A percentile compares a stretch with the other conserved stretches of the same genome.
Conservation (phyloP, 1,140 invertebrate species). For the Anastrepha obliqua region DNA sequence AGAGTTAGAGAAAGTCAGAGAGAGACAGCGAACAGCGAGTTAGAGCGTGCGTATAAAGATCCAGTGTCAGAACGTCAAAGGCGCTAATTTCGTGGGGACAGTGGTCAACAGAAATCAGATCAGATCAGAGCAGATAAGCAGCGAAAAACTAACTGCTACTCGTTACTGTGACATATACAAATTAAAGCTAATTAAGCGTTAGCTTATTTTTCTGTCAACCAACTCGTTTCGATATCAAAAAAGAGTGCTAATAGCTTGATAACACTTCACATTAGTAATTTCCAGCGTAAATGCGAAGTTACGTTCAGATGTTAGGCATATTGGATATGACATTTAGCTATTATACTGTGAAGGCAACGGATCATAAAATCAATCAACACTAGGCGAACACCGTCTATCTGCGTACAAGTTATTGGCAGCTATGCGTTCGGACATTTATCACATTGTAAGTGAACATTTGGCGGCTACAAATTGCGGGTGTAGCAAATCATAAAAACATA, state of each 20-base stretch:
- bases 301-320: background rate
- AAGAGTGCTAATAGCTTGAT: background rate
- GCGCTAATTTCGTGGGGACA: conserved; percentile 1
- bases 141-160: background rate
- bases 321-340: conserved; percentile 30
- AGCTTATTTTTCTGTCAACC: background rate
- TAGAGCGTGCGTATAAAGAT: too few species aligned
- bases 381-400: background rate
- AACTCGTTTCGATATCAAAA: conserved; percentile 21
- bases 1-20: background rate
- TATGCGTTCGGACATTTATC: conserved; percentile 34
- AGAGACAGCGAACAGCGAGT: background rate
- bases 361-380: conserved; percentile 44
- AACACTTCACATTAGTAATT: conserved; percentile 25
- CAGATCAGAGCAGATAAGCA: background rate
- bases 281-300: background rate
- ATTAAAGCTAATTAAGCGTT: conserved; percentile 12
- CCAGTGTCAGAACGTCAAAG: background rate
- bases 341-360: conserved; percentile 51
- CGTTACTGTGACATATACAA: background rate
- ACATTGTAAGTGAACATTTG: conserved; percentile 25
- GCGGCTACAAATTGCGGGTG: background rate
- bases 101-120: background rate
- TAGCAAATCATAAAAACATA: background rate
- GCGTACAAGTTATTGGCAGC: background rate